A percentile compares a stretch with the other conserved stretches of the same genome.
Conservation (phyloP, 2,113 vertebrate species). For the Condylura cristata region DNA sequence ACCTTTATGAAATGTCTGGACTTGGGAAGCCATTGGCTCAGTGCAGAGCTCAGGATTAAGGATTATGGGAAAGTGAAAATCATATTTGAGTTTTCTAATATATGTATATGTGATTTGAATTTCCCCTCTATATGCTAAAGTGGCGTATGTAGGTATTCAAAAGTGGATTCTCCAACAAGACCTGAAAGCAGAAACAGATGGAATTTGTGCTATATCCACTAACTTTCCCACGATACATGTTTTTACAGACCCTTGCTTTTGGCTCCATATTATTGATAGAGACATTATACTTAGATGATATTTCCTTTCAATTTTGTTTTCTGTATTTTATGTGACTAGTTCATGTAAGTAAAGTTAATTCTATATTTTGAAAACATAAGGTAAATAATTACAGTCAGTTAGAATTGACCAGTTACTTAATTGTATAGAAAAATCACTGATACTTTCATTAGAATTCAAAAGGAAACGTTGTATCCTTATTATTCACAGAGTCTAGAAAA, state of each 20-base stretch:
- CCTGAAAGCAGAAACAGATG: slow-evolving; percentile 17
- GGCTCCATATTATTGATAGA: not conserved
- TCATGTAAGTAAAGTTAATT: not conserved
- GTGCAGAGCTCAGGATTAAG: slow-evolving; percentile 6
- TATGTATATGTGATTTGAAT: not conserved
- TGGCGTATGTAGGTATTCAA: not conserved
- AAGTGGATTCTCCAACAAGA: not conserved
- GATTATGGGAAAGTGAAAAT: not conserved
- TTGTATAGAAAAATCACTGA: not conserved
- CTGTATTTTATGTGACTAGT: not conserved
- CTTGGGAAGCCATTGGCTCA: not conserved
- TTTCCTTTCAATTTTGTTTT: slow-evolving; percentile 12
- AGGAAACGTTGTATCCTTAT: not conserved
- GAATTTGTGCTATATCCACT: not conserved
- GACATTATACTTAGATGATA: not conserved
- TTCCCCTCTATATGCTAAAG: not conserved
- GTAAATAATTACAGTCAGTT: not conserved
- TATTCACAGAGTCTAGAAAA: not conserved
- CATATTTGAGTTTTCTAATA: slow-evolving; percentile 34
- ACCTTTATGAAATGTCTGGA: not conserved
- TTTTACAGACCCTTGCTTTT: not conserved
- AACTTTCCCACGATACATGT: slow-evolving; percentile 3
- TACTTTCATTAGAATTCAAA: not conserved
- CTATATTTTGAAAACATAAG: not conserved
- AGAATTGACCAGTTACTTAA: slow-evolving; percentile 1